A percentile compares a stretch with the other conserved stretches of the same genome.
Evolutionary conservation across 2,888 invertebrate genomes (phyloP).

Genomic region (Phortica magna): DNA sequence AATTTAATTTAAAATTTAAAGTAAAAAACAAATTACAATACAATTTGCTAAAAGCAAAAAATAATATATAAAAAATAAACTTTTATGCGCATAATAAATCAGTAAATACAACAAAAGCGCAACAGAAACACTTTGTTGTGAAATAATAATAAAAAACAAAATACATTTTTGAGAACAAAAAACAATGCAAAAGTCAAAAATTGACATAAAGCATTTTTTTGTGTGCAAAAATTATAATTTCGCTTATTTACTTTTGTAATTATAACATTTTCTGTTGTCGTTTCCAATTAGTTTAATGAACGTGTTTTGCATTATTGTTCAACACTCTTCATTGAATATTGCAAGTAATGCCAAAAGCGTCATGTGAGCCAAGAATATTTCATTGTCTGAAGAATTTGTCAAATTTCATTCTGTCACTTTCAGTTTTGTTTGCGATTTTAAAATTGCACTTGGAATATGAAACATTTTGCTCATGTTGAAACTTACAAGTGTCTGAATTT

Average conservation of each 20-base stretch:
- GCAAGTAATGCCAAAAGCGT: background rate
- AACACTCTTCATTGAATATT: background rate
- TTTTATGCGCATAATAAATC: conserved; percentile 4
- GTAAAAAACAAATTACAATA: background rate
- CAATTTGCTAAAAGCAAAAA: background rate
- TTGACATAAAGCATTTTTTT: background rate
- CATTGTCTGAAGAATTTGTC: no score
- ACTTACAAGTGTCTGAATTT: no score
- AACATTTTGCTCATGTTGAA: no score
- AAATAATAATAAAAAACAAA: background rate
- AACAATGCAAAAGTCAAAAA: background rate
- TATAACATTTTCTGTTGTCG: conserved; percentile 60
- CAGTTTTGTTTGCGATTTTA: no score
- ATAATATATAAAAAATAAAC: background rate
- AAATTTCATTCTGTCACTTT: no score
- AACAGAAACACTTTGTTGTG: background rate
- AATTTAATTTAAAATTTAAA: background rate
- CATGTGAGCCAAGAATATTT: no score
- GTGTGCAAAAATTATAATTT: conserved; percentile 25
- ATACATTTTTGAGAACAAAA: background rate
- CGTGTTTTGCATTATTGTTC: background rate
- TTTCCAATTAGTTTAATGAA: background rate
- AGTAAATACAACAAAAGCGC: background rate
- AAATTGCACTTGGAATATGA: no score
- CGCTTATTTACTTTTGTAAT: conserved; percentile 62